A percentile compares a stretch with the other conserved stretches of the same genome.
phyloP scores from a whole-genome alignment of 2,797 vertebrate species.

The Manis pentadactyla region DNA sequence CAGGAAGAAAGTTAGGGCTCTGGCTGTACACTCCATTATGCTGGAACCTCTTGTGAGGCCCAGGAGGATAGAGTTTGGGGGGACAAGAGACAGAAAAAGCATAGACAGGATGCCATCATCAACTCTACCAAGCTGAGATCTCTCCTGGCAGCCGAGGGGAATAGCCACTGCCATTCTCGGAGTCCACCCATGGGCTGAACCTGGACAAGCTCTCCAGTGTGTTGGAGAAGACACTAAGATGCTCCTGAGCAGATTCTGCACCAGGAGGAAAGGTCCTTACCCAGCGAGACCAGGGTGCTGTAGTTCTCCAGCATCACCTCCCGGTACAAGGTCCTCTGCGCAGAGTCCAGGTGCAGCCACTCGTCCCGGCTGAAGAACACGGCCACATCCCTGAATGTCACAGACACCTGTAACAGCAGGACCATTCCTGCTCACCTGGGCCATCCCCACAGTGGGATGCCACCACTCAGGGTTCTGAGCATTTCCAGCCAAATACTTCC shows the following conservation, averaged over 20 bases:
- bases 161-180: neutral
- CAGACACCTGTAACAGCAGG: constrained; percentile 71
- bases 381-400: constrained; percentile 72
- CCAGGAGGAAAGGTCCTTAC: constrained; percentile 68
- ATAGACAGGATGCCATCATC: neutral
- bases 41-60: neutral
- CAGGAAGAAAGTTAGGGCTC: neutral
- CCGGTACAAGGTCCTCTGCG: constrained; percentile 82
- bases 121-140: neutral
- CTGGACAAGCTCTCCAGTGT: neutral
- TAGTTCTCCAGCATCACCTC: constrained; percentile 88
- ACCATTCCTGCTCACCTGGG: neutral
- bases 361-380: constrained; percentile 78
- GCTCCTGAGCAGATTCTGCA: neutral
- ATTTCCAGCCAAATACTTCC: neutral
- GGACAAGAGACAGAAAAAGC: neutral
- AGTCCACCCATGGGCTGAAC: neutral
- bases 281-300: constrained; percentile 80
- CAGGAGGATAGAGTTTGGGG: neutral
- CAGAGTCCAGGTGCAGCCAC: constrained; percentile 74
- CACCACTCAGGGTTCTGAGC: neutral
- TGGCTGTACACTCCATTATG: neutral
- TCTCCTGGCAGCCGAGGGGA: neutral
- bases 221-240: neutral
- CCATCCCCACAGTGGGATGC: neutral